A percentile compares a stretch with the other conserved stretches of the same genome.
phyloP scores from a whole-genome alignment of 1,140 invertebrate species.

The Odontomachus brunneus region DNA sequence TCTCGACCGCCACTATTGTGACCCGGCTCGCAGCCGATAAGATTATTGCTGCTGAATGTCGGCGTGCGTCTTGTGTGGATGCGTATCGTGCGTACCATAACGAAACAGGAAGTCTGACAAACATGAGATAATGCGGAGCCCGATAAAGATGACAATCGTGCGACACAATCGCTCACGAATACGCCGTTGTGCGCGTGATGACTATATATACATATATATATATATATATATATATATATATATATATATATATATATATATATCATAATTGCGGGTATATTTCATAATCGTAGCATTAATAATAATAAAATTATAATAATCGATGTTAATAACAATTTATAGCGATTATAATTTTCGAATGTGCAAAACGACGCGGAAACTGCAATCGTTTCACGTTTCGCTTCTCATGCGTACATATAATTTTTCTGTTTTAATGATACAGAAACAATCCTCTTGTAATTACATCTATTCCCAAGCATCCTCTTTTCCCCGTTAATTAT shows the following conservation, averaged over 20 bases:
- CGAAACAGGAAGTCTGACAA: conserved; percentile 12
- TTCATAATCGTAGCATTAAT: background rate
- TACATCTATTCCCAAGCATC: background rate
- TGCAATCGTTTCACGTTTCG: background rate
- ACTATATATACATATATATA: too few relatives aligned
- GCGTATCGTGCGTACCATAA: background rate
- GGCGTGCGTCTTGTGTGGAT: conserved; percentile 11
- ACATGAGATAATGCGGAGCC: conserved; percentile 5
- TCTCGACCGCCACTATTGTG: background rate
- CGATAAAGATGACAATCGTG: conserved; percentile 4
- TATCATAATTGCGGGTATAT: background rate
- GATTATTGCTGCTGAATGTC: conserved; percentile 28
- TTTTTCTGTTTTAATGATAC: background rate
- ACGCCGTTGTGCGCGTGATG: too few relatives aligned
- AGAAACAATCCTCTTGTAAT: background rate
- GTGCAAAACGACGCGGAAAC: background rate
- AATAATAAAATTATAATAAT: background rate
- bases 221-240: too few relatives aligned
- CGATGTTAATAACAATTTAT: background rate
- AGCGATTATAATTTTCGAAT: background rate
- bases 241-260: too few relatives aligned
- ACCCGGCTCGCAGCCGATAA: conserved; percentile 18
- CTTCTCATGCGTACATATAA: background rate
- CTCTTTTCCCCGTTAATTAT: too few relatives aligned
- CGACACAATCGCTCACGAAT: background rate